A percentile compares a stretch with the other conserved stretches of the same genome.
Conservation (phyloP, 2,888 invertebrate species). For the Axea sp. region DNA sequence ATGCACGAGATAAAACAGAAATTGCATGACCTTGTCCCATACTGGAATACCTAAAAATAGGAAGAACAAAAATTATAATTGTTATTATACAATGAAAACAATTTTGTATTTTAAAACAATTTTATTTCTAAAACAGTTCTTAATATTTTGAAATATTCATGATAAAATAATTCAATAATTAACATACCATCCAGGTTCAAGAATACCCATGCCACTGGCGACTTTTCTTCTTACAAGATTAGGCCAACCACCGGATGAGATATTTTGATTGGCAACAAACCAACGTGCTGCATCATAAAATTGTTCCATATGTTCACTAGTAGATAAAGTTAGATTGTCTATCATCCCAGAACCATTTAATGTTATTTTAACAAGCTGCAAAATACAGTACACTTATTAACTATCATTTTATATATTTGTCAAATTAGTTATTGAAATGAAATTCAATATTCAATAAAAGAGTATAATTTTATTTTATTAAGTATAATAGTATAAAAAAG, state of each 20-base stretch:
- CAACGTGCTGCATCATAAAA: slow-evolving; percentile 96
- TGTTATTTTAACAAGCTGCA: slow-evolving; percentile 83
- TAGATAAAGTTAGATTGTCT: slow-evolving; percentile 88
- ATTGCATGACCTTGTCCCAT: slow-evolving; percentile 99
- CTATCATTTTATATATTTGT: too few relatives aligned
- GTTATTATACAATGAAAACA: too few relatives aligned
- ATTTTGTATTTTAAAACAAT: too few relatives aligned
- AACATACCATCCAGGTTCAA: slow-evolving; percentile 92
- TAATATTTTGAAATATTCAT: too few relatives aligned
- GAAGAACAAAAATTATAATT: too few relatives aligned
- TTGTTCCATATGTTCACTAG: slow-evolving; percentile 92
- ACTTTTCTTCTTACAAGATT: slow-evolving; percentile 91
- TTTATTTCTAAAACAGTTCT: too few relatives aligned
- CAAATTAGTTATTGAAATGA: too few relatives aligned
- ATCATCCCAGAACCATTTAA: slow-evolving; percentile 86
- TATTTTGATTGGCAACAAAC: slow-evolving; percentile 93
- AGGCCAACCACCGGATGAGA: slow-evolving; percentile 93
- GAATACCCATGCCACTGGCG: slow-evolving; percentile 86
- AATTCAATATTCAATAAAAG: too few relatives aligned
- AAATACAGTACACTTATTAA: slow-evolving; percentile 14
- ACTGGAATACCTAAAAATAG: slow-evolving; percentile 88
- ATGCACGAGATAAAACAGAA: slow-evolving; percentile 95
- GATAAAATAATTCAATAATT: slow-evolving; percentile 1
- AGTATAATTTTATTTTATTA: too few relatives aligned
- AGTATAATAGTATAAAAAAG: too few relatives aligned